These are phyloP conservation scores for Lepilemur ruficaudatus DNA, from an alignment of 2,797 vertebrate genomes.

Conservation along the genomic window DNA sequence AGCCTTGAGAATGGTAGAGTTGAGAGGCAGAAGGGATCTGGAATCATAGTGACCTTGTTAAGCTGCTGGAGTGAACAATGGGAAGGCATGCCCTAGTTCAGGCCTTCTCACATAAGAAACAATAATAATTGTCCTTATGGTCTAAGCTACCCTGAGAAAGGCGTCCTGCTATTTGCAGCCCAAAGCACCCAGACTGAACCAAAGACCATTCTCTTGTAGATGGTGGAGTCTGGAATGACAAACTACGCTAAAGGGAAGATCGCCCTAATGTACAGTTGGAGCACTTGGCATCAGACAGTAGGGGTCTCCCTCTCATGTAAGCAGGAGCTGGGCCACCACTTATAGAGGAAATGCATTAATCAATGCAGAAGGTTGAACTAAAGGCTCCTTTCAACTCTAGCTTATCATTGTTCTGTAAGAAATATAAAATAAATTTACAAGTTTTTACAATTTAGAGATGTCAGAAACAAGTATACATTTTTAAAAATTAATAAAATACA, in stretches of 20 bases:
- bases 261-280: rapidly evolving
- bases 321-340: not conserved
- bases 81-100: not conserved
- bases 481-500: not conserved
- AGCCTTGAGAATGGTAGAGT: not conserved
- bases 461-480: constrained; percentile 29
- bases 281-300: not conserved
- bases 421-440: constrained; percentile 19
- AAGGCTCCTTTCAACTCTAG: not conserved
- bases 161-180: not conserved
- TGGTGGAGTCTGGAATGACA: not conserved
- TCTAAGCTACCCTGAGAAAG: not conserved
- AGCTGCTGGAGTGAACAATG: not conserved
- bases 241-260: not conserved
- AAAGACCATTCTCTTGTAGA: not conserved
- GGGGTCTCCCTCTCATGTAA: too few species aligned
- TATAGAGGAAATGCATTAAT: not conserved
- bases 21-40: not conserved
- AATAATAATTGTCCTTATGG: not conserved
- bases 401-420: not conserved
- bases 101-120: not conserved
- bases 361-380: not conserved
- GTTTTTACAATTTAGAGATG: constrained; percentile 24
- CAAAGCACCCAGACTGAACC: not conserved
- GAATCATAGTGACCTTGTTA: not conserved